Evolutionary conservation across 37 sponge, comb jelly and placozoan species (phyloP).

Genomic region (Petrosia ficiformis): DNA sequence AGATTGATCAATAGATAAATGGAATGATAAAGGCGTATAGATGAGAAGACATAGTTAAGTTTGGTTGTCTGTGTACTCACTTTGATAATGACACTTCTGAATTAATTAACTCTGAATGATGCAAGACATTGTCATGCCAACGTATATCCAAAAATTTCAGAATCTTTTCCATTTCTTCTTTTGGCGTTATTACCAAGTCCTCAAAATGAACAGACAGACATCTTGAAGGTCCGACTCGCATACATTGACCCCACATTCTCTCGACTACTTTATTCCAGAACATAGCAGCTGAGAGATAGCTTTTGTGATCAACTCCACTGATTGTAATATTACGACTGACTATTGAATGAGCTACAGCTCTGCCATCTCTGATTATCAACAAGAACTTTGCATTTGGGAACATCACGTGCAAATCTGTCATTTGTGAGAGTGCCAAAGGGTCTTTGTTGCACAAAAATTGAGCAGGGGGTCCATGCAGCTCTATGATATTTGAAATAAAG

Average conservation of each 20-base stretch:
- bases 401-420: slow-evolving; percentile 40
- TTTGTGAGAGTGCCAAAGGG: slow-evolving; percentile 71
- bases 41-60: background rate
- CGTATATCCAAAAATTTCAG: slow-evolving; percentile 61
- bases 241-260: slow-evolving; percentile 60
- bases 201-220: slow-evolving; percentile 81
- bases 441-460: slow-evolving; percentile 85
- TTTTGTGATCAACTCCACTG: slow-evolving; percentile 69
- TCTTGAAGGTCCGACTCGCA: background rate
- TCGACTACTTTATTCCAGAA: slow-evolving; percentile 79
- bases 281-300: slow-evolving; percentile 42
- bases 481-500: slow-evolving; percentile 65
- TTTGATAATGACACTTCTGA: slow-evolving; percentile 64
- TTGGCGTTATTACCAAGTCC: slow-evolving; percentile 60
- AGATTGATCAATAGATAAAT: too few relatives aligned
- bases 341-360: slow-evolving; percentile 88
- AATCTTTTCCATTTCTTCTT: slow-evolving; percentile 45
- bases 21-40: background rate
- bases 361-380: slow-evolving; percentile 81
- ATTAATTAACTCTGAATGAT: slow-evolving; percentile 63
- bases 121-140: slow-evolving; percentile 79
- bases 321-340: slow-evolving; percentile 80
- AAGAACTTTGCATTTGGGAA: slow-evolving; percentile 84
- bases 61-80: slow-evolving; percentile 28
- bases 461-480: slow-evolving; percentile 56